A percentile compares a stretch with the other conserved stretches of the same genome.
phyloP scores from a whole-genome alignment of 2,888 invertebrate species.

The Agrenia bidenticulata region DNA sequence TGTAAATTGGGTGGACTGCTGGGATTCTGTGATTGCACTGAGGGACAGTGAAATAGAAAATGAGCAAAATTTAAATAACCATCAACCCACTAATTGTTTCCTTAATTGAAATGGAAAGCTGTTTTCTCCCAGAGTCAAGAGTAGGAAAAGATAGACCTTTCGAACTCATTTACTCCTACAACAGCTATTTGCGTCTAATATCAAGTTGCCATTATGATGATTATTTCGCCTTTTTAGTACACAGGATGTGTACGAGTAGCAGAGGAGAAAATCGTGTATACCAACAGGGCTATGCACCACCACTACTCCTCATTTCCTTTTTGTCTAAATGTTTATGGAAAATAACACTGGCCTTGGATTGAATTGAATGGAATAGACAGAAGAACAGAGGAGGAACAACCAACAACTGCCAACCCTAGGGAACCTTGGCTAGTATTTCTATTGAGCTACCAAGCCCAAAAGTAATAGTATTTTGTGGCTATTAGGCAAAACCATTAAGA shows the following conservation, averaged over 20 bases:
- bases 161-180: neutral
- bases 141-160: constrained; percentile 1
- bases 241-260: too few relatives aligned
- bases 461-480: too few relatives aligned
- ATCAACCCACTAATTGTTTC: constrained; percentile 15
- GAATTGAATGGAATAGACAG: too few relatives aligned
- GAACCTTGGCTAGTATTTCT: too few relatives aligned
- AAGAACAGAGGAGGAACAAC: too few relatives aligned
- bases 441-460: too few relatives aligned
- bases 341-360: too few relatives aligned
- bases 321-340: constrained; percentile 2
- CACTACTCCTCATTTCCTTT: constrained; percentile 4
- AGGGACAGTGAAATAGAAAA: constrained; percentile 5
- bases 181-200: neutral
- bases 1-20: too few relatives aligned
- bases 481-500: too few relatives aligned
- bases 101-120: constrained; percentile 17
- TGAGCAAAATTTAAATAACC: constrained; percentile 14
- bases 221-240: neutral
- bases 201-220: constrained; percentile 7
- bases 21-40: neutral
- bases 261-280: too few relatives aligned
- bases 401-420: too few relatives aligned
- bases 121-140: neutral
- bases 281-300: neutral